Evolutionary conservation across 2,113 vertebrate genomes (phyloP), one percentile per base, ranked within the genome.

Genomic region (Seriola quinqueradiata): DNA sequence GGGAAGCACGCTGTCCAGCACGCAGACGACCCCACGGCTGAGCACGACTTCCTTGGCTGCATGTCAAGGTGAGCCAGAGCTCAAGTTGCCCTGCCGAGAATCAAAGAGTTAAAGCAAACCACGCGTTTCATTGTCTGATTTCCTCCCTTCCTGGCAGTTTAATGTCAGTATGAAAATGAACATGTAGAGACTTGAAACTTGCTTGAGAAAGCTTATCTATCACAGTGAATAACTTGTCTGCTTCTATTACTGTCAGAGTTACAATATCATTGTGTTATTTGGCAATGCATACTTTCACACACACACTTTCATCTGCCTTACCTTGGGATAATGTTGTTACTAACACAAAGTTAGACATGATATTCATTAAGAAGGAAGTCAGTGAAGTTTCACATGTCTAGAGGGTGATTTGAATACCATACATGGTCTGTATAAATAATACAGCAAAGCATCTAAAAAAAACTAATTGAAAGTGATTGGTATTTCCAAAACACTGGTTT

Each of bases 21-120:
- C 1, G 14, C 81, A 0, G 96, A 96, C 0, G 92, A 94, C 2
- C 90, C 94, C 0, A 89, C 92, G 5, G 91, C 94, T 0, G 97
- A 98, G 82, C 97, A 96, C 0, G 97, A 99, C 92, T 98, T 99
- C 93, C 96, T 99, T 0, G 97, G 97, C 71, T 99, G 98, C 95
- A 98, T 99, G 97, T 97, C 98, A 67, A 97, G 97, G 98, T 99
- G 87, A 84, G 95, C 36, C 7, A 46, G 9, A n/a, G 94, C n/a
- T 12, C 8, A 8, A 38, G 23, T 19, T 12, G 38, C 21, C 19
- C 28, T 34, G 32, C 34, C 19, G 40, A 36, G 42, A 50, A 6
- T n/a, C 44, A 32, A 50, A 13, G 17, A 38, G 16, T 16, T 48
- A 23, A 64, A 65, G 13, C 21, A 63, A 55, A 44, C 36, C 23